Percentiles rank a stretch among this genome's conserved stretches.
Evolutionary conservation across 2,888 invertebrate species (phyloP).

Genomic region (Leptogaster cylindrica): DNA sequence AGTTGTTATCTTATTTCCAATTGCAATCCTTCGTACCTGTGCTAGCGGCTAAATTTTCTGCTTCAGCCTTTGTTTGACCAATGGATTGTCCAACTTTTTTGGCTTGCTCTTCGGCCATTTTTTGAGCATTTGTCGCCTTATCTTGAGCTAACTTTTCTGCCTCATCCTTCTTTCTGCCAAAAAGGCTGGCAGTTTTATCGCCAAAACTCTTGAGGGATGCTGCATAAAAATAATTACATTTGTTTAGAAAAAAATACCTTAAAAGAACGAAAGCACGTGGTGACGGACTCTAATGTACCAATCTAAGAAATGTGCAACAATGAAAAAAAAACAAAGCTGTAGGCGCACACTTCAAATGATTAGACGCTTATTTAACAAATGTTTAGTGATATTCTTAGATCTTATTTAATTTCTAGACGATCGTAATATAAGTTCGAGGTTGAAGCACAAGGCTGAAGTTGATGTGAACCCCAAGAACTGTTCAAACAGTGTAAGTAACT

Average conservation of each 20-base stretch:
- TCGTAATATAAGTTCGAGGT: no score
- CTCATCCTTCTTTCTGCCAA: constrained; percentile 76
- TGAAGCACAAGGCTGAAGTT: no score
- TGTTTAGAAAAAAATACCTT: neutral
- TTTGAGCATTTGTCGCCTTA: constrained; percentile 68
- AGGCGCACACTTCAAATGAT: no score
- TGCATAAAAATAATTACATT: constrained; percentile 51
- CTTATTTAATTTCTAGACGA: no score
- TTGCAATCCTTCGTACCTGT: constrained; percentile 54
- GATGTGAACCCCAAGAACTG: no score
- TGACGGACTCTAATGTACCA: no score
- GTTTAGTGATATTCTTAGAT: no score
- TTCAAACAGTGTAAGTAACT: no score
- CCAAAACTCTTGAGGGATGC: constrained; percentile 76
- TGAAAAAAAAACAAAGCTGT: no score
- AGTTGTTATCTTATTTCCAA: neutral
- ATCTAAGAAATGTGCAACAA: no score
- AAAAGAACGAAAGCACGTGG: no score
- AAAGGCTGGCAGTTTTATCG: constrained; percentile 73
- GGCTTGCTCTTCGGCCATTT: constrained; percentile 70
- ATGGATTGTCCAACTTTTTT: constrained; percentile 69
- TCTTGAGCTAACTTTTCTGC: constrained; percentile 70
- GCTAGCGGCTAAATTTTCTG: constrained; percentile 64
- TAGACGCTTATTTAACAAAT: no score
- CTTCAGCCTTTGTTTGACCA: constrained; percentile 66